Evolutionary conservation across 2,797 vertebrate species (phyloP).

Genomic region (Perodicticus potto): DNA sequence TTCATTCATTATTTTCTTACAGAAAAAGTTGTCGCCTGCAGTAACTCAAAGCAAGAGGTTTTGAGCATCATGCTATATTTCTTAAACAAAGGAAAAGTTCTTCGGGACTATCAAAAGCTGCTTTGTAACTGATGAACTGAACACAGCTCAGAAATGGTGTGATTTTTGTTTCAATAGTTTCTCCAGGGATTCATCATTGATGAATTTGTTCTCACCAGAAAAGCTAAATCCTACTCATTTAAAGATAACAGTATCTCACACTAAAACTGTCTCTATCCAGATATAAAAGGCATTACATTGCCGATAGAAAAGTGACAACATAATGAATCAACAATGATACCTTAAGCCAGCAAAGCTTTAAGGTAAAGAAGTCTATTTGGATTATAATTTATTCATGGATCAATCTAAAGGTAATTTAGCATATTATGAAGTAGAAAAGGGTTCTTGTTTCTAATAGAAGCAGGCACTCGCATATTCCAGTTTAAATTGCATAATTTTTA

Average conservation of each 20-base stretch:
- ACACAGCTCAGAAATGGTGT: slow-evolving; percentile 87
- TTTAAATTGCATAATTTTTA: slow-evolving; percentile 79
- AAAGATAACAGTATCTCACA: slow-evolving; percentile 89
- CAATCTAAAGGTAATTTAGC: slow-evolving; percentile 90
- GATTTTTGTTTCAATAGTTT: slow-evolving; percentile 89
- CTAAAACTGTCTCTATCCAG: slow-evolving; percentile 89
- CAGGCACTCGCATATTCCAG: slow-evolving; percentile 72
- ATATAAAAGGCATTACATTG: slow-evolving; percentile 90
- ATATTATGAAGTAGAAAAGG: slow-evolving; percentile 88
- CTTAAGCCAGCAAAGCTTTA: slow-evolving; percentile 89
- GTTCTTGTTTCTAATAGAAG: slow-evolving; percentile 82
- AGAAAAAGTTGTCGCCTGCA: slow-evolving; percentile 60
- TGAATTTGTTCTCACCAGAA: slow-evolving; percentile 90
- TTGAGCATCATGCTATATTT: slow-evolving; percentile 74
- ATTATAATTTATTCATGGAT: slow-evolving; percentile 90
- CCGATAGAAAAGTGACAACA: slow-evolving; percentile 88
- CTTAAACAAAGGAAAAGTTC: slow-evolving; percentile 84
- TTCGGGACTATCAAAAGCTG: slow-evolving; percentile 85
- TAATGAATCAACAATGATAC: slow-evolving; percentile 92
- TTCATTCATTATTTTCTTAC: slow-evolving; percentile 83
- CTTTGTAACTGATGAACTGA: slow-evolving; percentile 87
- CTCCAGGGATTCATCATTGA: slow-evolving; percentile 89
- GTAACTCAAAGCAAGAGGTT: slow-evolving; percentile 73
- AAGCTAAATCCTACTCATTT: slow-evolving; percentile 89
- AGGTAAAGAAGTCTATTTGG: slow-evolving; percentile 87